Base-by-base conservation (phyloP, 1,140 invertebrate species). In the Drosophila melanogaster region DNA sequence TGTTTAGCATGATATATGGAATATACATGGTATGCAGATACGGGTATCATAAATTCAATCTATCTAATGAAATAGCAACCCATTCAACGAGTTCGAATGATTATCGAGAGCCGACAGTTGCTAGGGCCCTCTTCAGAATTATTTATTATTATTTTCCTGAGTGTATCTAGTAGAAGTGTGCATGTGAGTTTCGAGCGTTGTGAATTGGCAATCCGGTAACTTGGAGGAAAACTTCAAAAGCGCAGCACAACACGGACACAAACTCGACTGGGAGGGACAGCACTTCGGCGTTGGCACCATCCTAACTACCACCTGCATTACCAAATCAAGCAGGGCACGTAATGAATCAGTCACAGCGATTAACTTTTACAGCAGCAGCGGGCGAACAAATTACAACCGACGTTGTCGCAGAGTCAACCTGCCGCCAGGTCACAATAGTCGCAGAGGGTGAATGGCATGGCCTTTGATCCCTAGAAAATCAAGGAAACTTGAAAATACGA, bases 341-440 rank as follows among this genome's bases (percentile, higher is more conserved):
- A 84, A 84, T 84, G 81, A 84, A 84, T 84, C 80, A 77, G 81
- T 80, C 81, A 80, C 80, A 77, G 72, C 78, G 80, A 81, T 81
- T 81, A 81, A 81, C 79, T 83, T 83, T 83, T 61, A 79, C 79
- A 70, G 51, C 59, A 19, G 58, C 60, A 44, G 33, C 56, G 65
- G 56, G 59, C 58, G 58, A 60, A 62, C 59, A 71, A 64, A 66
- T 66, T 49, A 33, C 58, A 75, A 22, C 30, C 50, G 65, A 67
- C 41, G 15, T 26, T 22, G 46, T 22, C 61, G 51, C 17, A 43
- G 58, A 66, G 75, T 69, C 60, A 61, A 66, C 73, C 30, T 59
- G 53, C 19, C 46, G 53, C 19, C 46, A 14, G 55, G 38, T 46
- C 60, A 47, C 38, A 47, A 30, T 10, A 41, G 24, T 22, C 35